Conservation (phyloP, 2,888 invertebrate genomes). For the Ypsolopha scabrella region DNA sequence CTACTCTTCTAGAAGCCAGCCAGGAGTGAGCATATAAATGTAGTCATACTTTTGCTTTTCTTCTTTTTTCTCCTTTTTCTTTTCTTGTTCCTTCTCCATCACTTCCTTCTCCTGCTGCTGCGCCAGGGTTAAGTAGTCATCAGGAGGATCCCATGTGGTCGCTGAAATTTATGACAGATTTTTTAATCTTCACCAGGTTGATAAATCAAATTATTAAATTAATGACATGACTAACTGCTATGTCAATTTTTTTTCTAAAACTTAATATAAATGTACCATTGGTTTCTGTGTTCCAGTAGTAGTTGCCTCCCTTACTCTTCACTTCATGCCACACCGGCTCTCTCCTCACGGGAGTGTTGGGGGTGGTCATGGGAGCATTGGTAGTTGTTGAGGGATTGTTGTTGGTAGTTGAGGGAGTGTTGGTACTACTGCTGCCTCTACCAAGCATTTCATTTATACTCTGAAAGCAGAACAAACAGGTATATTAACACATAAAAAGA, state of each 20-base stretch:
- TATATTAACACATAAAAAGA: too few species aligned
- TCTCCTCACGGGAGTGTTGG: background rate
- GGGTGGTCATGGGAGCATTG: background rate
- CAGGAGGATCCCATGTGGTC: slow-evolving; percentile 83
- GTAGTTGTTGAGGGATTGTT: background rate
- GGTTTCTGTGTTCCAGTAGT: slow-evolving; percentile 89
- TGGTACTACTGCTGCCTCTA: slow-evolving; percentile 17
- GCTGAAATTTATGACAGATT: slow-evolving; percentile 59
- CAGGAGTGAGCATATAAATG: too few species aligned
- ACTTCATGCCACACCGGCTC: slow-evolving; percentile 80
- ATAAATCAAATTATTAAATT: too few species aligned
- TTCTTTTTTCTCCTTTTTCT: slow-evolving; percentile 40
- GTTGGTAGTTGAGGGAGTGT: slow-evolving; percentile 8
- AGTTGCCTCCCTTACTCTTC: slow-evolving; percentile 80
- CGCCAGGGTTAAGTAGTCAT: slow-evolving; percentile 76
- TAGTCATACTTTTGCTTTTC: background rate
- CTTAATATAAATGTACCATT: slow-evolving; percentile 69
- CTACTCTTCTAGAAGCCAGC: too few species aligned
- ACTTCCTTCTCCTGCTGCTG: slow-evolving; percentile 73
- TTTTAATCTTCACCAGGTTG: background rate
- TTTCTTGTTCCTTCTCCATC: slow-evolving; percentile 35
- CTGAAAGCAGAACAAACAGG: slow-evolving; percentile 21
- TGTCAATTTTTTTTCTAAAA: background rate
- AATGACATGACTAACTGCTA: background rate
- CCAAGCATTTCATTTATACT: slow-evolving; percentile 50